Percentiles rank a stretch among this genome's conserved stretches.
Conservation (phyloP, 2,888 invertebrate species). For the Epistrophe grossulariae region DNA sequence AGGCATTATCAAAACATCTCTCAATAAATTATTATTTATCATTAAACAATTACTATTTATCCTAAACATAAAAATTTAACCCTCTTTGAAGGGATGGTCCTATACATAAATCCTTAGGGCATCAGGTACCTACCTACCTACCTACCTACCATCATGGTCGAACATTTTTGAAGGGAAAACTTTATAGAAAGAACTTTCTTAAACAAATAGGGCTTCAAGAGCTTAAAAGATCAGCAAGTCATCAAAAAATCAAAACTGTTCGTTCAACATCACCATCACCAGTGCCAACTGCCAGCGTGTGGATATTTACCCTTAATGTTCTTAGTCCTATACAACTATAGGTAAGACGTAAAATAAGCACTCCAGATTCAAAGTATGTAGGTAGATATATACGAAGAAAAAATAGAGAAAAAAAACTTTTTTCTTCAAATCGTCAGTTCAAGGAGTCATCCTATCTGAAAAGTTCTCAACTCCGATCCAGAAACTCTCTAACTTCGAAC, state of each 20-base stretch:
- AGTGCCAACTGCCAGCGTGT: neutral
- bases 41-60: slow-evolving; percentile 69
- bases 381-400: neutral
- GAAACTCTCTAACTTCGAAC: slow-evolving; percentile 70
- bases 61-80: slow-evolving; percentile 53
- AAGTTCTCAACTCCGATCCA: slow-evolving; percentile 72
- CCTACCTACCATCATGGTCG: neutral
- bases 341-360: slow-evolving; percentile 67
- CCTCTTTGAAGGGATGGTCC: slow-evolving; percentile 1
- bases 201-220: slow-evolving; percentile 74
- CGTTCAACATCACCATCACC: slow-evolving; percentile 31
- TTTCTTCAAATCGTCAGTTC: slow-evolving; percentile 72
- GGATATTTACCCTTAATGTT: slow-evolving; percentile 61
- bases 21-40: slow-evolving; percentile 41
- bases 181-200: slow-evolving; percentile 67
- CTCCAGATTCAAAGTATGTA: slow-evolving; percentile 29
- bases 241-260: slow-evolving; percentile 68
- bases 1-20: slow-evolving; percentile 35
- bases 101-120: neutral
- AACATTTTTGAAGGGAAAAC: slow-evolving; percentile 54
- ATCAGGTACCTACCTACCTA: neutral
- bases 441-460: slow-evolving; percentile 72
- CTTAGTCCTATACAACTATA: slow-evolving; percentile 40
- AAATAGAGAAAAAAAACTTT: slow-evolving; percentile 53
- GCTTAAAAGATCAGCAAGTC: slow-evolving; percentile 76